Evolutionary conservation across 2,888 invertebrate genomes (phyloP).

Genomic region (Formica aserva): DNA sequence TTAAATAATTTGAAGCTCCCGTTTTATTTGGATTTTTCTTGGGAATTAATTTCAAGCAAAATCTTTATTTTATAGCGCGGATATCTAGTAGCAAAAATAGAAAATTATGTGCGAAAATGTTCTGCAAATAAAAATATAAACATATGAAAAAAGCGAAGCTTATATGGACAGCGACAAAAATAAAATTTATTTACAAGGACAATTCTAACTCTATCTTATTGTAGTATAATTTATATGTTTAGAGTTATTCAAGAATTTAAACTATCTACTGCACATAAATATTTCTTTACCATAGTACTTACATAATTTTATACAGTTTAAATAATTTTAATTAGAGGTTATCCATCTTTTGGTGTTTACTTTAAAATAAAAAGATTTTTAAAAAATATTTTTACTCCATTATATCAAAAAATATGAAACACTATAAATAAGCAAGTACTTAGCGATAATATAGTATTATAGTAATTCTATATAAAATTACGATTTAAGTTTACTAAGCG

Average conservation of each 20-base stretch:
- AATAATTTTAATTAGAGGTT: neutral
- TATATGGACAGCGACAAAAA: neutral
- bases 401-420: neutral
- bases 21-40: slow-evolving; percentile 16
- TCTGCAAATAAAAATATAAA: slow-evolving; percentile 22
- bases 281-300: neutral
- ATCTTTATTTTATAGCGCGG: neutral
- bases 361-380: neutral
- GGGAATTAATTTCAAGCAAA: neutral
- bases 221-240: no score
- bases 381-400: neutral
- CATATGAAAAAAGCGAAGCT: slow-evolving; percentile 41
- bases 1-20: slow-evolving; percentile 3
- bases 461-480: slow-evolving; percentile 13
- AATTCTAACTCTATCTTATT: neutral
- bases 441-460: neutral
- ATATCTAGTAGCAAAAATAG: slow-evolving; percentile 7
- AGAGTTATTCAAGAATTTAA: neutral
- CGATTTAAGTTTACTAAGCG: slow-evolving; percentile 21
- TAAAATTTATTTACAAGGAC: neutral
- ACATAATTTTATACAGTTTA: neutral
- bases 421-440: neutral
- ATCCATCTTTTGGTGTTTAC: neutral
- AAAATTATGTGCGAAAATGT: slow-evolving; percentile 2
- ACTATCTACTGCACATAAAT: neutral